phyloP scores from a whole-genome alignment of 2,113 vertebrate genomes.

The Tinamus guttatus region DNA sequence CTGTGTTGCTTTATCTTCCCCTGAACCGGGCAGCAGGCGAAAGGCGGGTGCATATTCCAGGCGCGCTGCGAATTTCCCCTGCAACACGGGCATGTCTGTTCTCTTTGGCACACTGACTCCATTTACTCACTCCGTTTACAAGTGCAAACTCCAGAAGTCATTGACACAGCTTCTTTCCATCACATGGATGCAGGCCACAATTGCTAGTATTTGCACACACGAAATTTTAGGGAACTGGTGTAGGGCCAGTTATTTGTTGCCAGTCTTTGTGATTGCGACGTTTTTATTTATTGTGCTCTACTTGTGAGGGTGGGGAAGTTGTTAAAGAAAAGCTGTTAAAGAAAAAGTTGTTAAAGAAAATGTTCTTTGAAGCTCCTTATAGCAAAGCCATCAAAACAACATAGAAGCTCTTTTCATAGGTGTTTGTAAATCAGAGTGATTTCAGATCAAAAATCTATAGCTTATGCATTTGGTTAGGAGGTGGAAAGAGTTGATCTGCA shows the following conservation, averaged over 20 bases:
- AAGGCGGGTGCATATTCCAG: not conserved
- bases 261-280: not conserved
- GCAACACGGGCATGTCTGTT: not conserved
- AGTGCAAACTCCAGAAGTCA: not conserved
- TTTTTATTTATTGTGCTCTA: not conserved
- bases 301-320: not conserved
- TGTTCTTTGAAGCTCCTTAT: not conserved
- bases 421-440: not conserved
- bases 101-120: not conserved
- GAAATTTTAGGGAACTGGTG: not conserved
- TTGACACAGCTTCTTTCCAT: not conserved
- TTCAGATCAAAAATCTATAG: not conserved
- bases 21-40: not conserved
- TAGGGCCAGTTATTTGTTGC: not conserved
- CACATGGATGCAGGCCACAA: not conserved
- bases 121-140: not conserved
- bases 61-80: not conserved
- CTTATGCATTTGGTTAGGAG: not conserved
- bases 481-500: not conserved
- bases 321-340: not conserved
- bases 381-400: not conserved
- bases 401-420: fast-evolving
- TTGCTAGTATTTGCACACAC: not conserved
- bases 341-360: not conserved
- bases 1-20: not conserved